These are phyloP conservation scores for Pristionchus fissidentatus DNA, from an alignment of 2,888 invertebrate species.

Conservation along the genomic window DNA sequence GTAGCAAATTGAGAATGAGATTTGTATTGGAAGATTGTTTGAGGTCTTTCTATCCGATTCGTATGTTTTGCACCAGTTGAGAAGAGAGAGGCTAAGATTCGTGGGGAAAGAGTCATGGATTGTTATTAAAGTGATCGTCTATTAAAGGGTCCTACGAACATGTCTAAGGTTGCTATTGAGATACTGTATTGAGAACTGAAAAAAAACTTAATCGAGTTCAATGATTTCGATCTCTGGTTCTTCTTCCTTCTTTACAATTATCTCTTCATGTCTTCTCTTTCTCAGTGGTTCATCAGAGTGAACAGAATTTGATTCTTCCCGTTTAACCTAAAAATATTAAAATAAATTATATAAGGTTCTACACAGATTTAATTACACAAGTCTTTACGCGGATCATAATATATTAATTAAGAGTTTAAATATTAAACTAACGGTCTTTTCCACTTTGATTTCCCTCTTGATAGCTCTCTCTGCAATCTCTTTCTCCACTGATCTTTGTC, in stretches of 20 bases:
- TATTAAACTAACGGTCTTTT: too few relatives aligned
- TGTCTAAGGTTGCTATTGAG: not conserved
- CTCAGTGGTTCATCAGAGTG: too few relatives aligned
- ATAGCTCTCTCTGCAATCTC: too few relatives aligned
- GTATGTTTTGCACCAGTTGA: not conserved
- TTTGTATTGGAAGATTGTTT: slow-evolving; percentile 7
- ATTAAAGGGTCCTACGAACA: not conserved
- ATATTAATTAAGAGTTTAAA: too few relatives aligned
- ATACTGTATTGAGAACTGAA: not conserved
- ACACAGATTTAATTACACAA: too few relatives aligned
- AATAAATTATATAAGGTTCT: too few relatives aligned
- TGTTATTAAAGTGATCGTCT: not conserved
- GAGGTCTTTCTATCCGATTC: not conserved
- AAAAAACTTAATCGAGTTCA: not conserved
- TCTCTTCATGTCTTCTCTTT: not conserved
- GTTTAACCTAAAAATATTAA: too few relatives aligned
- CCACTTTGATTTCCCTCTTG: too few relatives aligned
- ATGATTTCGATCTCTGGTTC: not conserved
- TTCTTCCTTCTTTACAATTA: not conserved
- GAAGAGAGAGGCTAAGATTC: not conserved
- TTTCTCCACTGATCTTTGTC: too few relatives aligned
- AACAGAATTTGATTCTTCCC: too few relatives aligned
- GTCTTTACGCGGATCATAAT: too few relatives aligned
- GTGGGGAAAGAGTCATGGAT: not conserved
- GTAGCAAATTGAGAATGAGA: slow-evolving; percentile 23